These are phyloP conservation scores for Meliscaeva auricollis DNA, from an alignment of 2,888 invertebrate species.

Conservation along the genomic window DNA sequence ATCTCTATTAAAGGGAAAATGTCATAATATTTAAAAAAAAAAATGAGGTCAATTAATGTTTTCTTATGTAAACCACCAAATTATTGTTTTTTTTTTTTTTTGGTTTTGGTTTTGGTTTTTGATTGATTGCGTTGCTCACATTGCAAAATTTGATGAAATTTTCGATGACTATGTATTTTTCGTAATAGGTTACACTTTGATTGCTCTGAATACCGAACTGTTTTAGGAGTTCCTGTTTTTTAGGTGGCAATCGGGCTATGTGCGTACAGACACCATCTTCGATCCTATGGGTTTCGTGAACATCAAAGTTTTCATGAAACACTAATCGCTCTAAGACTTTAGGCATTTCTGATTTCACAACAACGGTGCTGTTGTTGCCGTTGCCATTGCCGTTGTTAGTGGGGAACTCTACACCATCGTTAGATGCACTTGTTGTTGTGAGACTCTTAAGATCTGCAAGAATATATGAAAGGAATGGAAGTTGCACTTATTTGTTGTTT, in stretches of 20 bases:
- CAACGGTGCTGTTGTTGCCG: slow-evolving; percentile 69
- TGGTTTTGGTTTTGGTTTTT: slow-evolving; percentile 34
- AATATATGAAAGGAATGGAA: slow-evolving; percentile 64
- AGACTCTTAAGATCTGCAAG: slow-evolving; percentile 83
- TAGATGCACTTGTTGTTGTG: slow-evolving; percentile 80
- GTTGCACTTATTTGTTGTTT: slow-evolving; percentile 40
- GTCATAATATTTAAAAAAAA: slow-evolving; percentile 3
- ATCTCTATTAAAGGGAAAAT: not conserved
- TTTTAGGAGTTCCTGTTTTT: slow-evolving; percentile 84
- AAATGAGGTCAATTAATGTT: slow-evolving; percentile 1
- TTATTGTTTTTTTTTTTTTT: not conserved
- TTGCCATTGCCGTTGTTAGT: slow-evolving; percentile 59
- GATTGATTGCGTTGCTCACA: slow-evolving; percentile 81
- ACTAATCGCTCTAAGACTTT: slow-evolving; percentile 81
- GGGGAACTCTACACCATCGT: slow-evolving; percentile 82
- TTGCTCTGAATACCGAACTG: slow-evolving; percentile 84
- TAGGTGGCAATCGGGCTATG: slow-evolving; percentile 83
- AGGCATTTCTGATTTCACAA: slow-evolving; percentile 77
- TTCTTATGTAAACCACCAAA: slow-evolving; percentile 8
- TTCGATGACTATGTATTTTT: slow-evolving; percentile 84
- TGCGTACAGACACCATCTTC: slow-evolving; percentile 84
- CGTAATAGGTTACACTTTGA: slow-evolving; percentile 84
- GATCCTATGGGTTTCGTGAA: slow-evolving; percentile 83
- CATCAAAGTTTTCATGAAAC: slow-evolving; percentile 83
- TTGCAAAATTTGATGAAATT: slow-evolving; percentile 84